phyloP scores from a whole-genome alignment of 2,888 invertebrate genomes.

The Muschampia plurimacula region DNA sequence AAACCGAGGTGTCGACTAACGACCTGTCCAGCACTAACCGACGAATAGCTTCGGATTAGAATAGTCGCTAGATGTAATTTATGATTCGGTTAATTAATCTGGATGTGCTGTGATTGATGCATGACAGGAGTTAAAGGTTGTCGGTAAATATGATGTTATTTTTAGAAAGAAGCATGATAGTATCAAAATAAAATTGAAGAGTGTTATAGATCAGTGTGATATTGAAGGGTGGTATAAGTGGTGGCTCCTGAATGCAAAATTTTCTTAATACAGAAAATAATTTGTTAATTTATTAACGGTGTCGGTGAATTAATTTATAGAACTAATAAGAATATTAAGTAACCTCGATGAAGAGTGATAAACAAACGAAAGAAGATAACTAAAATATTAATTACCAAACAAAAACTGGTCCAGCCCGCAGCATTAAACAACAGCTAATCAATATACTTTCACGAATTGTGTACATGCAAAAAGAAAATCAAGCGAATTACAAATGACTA shows the following conservation, averaged over 20 bases:
- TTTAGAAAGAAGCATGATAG: neutral
- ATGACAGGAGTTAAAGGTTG: conserved; percentile 2
- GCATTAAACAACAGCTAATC: neutral
- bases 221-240: no score
- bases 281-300: no score
- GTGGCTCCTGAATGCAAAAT: no score
- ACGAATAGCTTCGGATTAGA: conserved; percentile 23
- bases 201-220: no score
- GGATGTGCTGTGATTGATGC: conserved; percentile 24
- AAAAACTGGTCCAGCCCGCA: neutral
- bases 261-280: no score
- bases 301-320: no score
- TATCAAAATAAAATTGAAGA: neutral
- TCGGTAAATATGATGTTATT: neutral
- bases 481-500: conserved; percentile 30
- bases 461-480: neutral
- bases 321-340: no score
- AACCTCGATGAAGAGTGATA: no score
- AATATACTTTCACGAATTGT: neutral
- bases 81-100: conserved; percentile 25
- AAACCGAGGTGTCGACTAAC: conserved; percentile 33
- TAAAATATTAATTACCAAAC: neutral
- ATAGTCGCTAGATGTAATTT: conserved; percentile 19
- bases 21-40: conserved; percentile 29
- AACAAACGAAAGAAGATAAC: no score